Base-by-base conservation (phyloP, 2,888 invertebrate genomes). In the Gortyna flavago region DNA sequence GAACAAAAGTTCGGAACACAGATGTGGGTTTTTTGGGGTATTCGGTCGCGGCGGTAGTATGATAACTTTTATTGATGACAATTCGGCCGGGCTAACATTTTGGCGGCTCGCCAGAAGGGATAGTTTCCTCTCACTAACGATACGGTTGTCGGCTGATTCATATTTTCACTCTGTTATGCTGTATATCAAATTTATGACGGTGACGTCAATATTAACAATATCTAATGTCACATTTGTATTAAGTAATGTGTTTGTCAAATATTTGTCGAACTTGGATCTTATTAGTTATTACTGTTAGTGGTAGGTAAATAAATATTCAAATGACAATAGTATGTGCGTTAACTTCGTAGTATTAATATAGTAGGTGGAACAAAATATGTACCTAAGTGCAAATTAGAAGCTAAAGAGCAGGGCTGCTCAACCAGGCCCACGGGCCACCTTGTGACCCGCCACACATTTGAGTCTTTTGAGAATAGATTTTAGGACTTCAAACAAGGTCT, bases 51-150 rank as follows among this genome's bases (percentile, higher is more conserved):
- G 83, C 85, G 88, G 85, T 73, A 81, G 86, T 84, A 89, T 92
- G 92, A 93, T 93, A 93, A 93, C 87, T 92, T 93, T 92, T 93
- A 94, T 94, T 93, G 94, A 94, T 93, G 94, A 93, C 94, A 92
- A 92, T 92, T 93, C 91, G 90, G 91, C 83, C 89, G 89, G 89
- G 86, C 85, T 86, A 89, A 89, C 90, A 89, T 89, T 89, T 89
- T 94, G 95, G 95, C 93, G 73, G 66, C 77, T 71, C 80, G 94
- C 95, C 95, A 94, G 87, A 89, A 91, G 89, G 91, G 90, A 92
- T 88, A 92, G 91, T 91, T 92, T 90, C 90, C 90, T 90, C 90
- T 89, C 89, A 89, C 90, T 91, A 92, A 91, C 90, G 91, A 92
- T 89, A 89, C 85, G 85, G 86, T 86, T 85, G 87, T 87, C 87